Conservation (phyloP, 2,888 invertebrate genomes). For the Octodonta nipae region DNA sequence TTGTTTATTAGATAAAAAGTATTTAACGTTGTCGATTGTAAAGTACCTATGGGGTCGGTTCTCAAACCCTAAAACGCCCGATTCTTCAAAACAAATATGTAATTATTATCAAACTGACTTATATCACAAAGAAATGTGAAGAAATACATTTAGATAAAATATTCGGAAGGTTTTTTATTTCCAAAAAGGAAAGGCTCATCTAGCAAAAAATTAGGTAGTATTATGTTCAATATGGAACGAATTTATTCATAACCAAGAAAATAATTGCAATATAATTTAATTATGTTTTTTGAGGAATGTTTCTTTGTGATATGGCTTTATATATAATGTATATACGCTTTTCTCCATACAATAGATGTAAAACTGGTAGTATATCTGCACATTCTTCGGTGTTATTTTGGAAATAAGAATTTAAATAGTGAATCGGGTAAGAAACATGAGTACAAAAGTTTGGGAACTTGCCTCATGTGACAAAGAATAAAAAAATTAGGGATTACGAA, state of each 20-base stretch:
- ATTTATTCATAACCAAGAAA: no score
- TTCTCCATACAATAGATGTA: slow-evolving; percentile 32
- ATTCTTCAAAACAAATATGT: slow-evolving; percentile 30
- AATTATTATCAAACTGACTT: slow-evolving; percentile 20
- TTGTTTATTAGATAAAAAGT: slow-evolving; percentile 28
- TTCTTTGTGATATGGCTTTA: no score
- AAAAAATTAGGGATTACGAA: slow-evolving; percentile 28
- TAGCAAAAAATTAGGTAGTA: no score
- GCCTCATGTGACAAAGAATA: slow-evolving; percentile 25
- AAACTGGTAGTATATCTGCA: slow-evolving; percentile 27
- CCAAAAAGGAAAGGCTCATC: no score
- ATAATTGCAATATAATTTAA: no score
- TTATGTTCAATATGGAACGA: no score
- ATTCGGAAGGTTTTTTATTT: no score
- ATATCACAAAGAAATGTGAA: no score
- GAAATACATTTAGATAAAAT: no score
- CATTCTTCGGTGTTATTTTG: slow-evolving; percentile 32
- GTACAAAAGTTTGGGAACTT: slow-evolving; percentile 34
- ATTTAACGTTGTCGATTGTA: slow-evolving; percentile 34
- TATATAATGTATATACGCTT: slow-evolving; percentile 35
- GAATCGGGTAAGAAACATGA: slow-evolving; percentile 28
- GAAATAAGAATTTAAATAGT: slow-evolving; percentile 25
- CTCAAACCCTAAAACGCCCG: slow-evolving; percentile 29
- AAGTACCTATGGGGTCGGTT: slow-evolving; percentile 32
- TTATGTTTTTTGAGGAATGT: no score